phyloP scores from a whole-genome alignment of 2,113 vertebrate species.

The Aptenodytes patagonicus region DNA sequence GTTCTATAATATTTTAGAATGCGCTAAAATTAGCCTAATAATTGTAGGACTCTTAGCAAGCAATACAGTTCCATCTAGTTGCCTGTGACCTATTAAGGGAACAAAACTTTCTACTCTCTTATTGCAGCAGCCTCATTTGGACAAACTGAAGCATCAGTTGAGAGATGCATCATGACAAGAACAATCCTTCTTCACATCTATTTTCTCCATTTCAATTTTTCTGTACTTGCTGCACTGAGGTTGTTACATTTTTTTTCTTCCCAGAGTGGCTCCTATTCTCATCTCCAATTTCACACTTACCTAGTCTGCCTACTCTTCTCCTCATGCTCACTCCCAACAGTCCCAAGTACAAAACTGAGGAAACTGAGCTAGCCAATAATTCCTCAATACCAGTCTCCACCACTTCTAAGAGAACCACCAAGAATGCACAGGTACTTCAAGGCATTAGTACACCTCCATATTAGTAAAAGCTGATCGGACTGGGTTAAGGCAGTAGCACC shows the following conservation, averaged over 20 bases:
- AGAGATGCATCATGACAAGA: neutral
- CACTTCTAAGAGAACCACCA: neutral
- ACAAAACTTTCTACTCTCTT: neutral
- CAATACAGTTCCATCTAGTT: neutral
- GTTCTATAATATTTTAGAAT: neutral
- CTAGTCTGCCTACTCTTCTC: neutral
- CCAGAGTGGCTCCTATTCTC: neutral
- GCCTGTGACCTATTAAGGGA: neutral
- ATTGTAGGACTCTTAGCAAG: neutral
- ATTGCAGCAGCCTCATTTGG: neutral
- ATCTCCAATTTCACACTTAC: neutral
- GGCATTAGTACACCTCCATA: neutral
- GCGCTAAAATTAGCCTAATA: neutral
- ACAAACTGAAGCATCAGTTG: neutral
- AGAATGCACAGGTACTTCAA: neutral
- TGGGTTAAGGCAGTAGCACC: neutral
- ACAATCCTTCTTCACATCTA: neutral
- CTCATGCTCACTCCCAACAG: neutral
- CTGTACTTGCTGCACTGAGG: neutral
- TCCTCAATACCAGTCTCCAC: neutral
- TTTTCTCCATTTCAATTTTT: neutral
- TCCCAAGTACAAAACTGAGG: neutral
- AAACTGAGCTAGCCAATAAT: neutral
- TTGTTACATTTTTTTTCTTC: neutral
- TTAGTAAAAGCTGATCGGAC: neutral